phyloP scores from a whole-genome alignment of 2,113 vertebrate genomes.

The Platycercus adscitus region DNA sequence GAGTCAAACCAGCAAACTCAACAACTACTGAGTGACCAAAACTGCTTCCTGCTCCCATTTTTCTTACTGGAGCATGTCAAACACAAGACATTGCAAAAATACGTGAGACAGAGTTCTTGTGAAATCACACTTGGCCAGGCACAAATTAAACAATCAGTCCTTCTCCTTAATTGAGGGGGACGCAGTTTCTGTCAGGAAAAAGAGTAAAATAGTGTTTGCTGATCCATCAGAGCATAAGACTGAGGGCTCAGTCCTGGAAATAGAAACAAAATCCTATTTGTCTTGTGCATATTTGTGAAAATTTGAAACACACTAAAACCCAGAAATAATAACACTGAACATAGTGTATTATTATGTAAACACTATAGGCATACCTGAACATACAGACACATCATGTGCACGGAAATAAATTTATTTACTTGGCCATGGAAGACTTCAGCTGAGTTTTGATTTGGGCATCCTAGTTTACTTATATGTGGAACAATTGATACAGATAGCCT shows the following conservation, averaged over 20 bases:
- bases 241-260: background rate
- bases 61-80: background rate
- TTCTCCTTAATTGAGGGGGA: background rate
- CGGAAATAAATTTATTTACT: background rate
- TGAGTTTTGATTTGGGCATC: background rate
- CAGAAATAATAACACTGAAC: background rate
- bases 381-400: accelerated
- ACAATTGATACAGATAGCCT: background rate
- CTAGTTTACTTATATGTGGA: background rate
- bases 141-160: background rate
- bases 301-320: background rate
- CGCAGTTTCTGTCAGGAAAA: background rate
- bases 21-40: background rate
- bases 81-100: background rate
- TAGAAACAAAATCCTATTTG: background rate
- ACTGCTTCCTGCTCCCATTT: background rate
- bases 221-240: background rate
- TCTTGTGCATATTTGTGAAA: background rate
- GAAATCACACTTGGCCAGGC: background rate
- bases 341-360: background rate
- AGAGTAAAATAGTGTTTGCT: background rate
- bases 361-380: background rate
- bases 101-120: background rate
- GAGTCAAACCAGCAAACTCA: background rate
- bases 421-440: background rate